A percentile compares a stretch with the other conserved stretches of the same genome.
Conservation (phyloP, 2,797 vertebrate genomes). For the Helostoma temminkii region DNA sequence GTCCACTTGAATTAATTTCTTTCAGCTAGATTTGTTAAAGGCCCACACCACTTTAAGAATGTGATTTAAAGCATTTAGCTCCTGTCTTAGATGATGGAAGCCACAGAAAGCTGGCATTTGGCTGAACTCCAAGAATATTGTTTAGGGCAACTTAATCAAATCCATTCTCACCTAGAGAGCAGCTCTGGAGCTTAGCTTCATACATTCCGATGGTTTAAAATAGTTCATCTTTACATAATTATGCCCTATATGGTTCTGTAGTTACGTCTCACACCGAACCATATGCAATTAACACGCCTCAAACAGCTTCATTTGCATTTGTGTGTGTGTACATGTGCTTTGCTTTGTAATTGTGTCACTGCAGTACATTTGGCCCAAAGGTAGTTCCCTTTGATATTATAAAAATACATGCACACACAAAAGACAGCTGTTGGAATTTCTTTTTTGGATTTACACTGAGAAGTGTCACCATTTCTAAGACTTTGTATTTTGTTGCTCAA, state of each 20-base stretch:
- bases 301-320: constrained; percentile 26
- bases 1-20: neutral
- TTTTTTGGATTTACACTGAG: constrained; percentile 49
- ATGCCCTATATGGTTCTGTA: neutral
- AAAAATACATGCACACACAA: constrained; percentile 33
- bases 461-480: constrained; percentile 57
- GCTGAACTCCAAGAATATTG: neutral
- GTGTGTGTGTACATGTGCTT: constrained; percentile 20
- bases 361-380: constrained; percentile 37
- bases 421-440: constrained; percentile 59
- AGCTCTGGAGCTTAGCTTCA: neutral
- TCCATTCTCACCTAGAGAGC: neutral
- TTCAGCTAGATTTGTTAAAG: neutral
- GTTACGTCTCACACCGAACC: constrained; percentile 6
- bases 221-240: constrained; percentile 12
- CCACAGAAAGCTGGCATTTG: neutral
- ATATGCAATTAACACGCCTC: constrained; percentile 9
- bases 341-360: constrained; percentile 43
- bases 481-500: constrained; percentile 64
- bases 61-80: constrained; percentile 8
- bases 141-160: constrained; percentile 9
- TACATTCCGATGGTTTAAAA: constrained; percentile 8
- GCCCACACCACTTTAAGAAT: neutral
- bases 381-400: constrained; percentile 52
- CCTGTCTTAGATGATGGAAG: neutral